phyloP scores from a whole-genome alignment of 2,888 invertebrate genomes.

The Holacanthella duospinosa region DNA sequence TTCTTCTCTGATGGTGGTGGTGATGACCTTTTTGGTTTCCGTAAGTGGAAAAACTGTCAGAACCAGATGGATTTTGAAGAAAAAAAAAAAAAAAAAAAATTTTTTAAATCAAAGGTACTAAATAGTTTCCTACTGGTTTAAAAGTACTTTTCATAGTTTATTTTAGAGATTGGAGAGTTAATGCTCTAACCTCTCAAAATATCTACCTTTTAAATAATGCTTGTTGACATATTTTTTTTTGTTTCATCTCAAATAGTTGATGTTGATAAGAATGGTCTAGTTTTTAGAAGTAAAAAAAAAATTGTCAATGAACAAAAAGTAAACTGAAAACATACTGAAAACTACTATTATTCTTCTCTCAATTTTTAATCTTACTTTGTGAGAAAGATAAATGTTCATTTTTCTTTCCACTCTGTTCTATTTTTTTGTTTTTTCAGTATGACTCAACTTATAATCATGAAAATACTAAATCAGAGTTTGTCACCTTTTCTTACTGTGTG shows the following conservation, averaged over 20 bases:
- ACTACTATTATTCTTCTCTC: not conserved
- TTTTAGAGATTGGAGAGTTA: not conserved
- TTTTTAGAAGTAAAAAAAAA: not conserved
- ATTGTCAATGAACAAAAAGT: not conserved
- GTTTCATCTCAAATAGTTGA: not conserved
- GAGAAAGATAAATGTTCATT: not conserved
- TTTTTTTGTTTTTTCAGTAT: not conserved
- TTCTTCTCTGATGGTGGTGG: not conserved
- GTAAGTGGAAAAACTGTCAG: conserved; percentile 2
- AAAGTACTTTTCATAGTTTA: not conserved
- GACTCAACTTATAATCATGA: not conserved
- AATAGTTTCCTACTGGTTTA: no score
- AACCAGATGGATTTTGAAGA: not conserved
- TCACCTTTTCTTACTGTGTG: not conserved
- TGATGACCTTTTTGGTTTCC: not conserved
- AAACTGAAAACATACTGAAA: not conserved
- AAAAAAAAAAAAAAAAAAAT: not conserved
- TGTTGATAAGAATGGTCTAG: not conserved
- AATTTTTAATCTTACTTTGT: not conserved
- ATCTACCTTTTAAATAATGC: not conserved
- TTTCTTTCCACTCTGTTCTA: not conserved
- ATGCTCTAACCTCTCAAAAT: not conserved
- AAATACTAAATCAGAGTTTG: not conserved
- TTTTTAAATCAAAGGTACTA: not conserved
- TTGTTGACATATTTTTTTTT: not conserved